Conservation (phyloP, 2,888 invertebrate species). For the Elmis aenea region DNA sequence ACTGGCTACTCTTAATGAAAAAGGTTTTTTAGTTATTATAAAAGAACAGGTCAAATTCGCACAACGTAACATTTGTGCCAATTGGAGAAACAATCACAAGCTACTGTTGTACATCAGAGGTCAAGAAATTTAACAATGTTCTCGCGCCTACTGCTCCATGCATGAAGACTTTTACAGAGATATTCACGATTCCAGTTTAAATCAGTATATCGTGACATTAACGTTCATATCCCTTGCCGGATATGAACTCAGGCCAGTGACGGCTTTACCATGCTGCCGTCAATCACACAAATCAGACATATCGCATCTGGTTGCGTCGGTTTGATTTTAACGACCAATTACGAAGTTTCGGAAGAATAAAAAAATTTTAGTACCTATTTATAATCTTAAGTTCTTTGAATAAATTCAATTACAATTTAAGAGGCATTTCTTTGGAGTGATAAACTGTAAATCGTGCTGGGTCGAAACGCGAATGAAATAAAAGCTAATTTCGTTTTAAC, state of each 20-base stretch:
- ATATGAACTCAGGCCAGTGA: conserved; percentile 15
- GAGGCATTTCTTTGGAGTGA: conserved; percentile 6
- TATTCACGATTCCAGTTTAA: conserved; percentile 4
- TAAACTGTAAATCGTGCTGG: conserved; percentile 8
- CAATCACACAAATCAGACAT: conserved; percentile 7
- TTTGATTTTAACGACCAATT: conserved; percentile 10
- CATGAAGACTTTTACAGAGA: conserved; percentile 2
- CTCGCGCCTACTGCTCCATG: conserved; percentile 5
- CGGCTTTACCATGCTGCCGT: conserved; percentile 14
- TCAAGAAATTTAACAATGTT: too few species aligned
- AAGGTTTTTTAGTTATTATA: too few species aligned
- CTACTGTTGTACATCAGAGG: too few species aligned
- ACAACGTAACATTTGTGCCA: too few species aligned
- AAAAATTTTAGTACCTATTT: conserved; percentile 7
- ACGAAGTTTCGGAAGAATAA: conserved; percentile 4
- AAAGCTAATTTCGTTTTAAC: too few species aligned
- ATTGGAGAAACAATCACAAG: too few species aligned
- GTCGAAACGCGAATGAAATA: too few species aligned
- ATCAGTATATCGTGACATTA: conserved; percentile 6
- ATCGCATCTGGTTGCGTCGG: conserved; percentile 8
- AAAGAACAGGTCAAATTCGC: too few species aligned
- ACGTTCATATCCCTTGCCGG: conserved; percentile 19
- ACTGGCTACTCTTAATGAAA: too few species aligned
- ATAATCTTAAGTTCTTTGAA: conserved; percentile 5
- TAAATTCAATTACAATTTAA: conserved; percentile 3